phyloP scores from a whole-genome alignment of 2,888 invertebrate species.

The Aphrophora alni region DNA sequence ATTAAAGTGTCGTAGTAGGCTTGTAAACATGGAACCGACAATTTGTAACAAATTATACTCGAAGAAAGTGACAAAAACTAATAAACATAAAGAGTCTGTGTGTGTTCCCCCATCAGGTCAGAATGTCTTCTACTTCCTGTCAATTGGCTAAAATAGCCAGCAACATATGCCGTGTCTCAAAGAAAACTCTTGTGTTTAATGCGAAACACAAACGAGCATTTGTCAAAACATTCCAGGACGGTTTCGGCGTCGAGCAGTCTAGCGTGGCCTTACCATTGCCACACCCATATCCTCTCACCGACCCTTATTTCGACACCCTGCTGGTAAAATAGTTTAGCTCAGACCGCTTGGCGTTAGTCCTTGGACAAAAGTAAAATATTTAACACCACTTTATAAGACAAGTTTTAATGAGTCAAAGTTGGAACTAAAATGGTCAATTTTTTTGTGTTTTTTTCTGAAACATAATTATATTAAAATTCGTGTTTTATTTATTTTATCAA shows the following conservation, averaged over 20 bases:
- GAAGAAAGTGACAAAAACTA: neutral
- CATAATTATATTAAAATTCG: no score
- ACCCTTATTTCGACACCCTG: neutral
- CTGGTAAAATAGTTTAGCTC: neutral
- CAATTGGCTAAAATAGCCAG: neutral
- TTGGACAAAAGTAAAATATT: no score
- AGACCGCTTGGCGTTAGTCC: neutral
- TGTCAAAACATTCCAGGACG: constrained; percentile 26
- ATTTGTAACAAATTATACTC: neutral
- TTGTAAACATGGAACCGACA: neutral
- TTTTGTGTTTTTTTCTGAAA: no score
- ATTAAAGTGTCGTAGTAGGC: no score
- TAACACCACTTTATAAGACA: no score
- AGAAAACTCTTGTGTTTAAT: constrained; percentile 27
- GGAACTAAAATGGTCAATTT: no score
- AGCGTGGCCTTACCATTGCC: neutral
- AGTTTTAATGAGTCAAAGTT: no score
- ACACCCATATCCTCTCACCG: neutral
- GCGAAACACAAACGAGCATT: constrained; percentile 34
- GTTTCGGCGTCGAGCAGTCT: constrained; percentile 30
- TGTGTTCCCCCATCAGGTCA: neutral
- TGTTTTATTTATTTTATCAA: no score
- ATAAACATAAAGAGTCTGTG: neutral
- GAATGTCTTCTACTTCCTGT: neutral
- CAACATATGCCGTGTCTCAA: constrained; percentile 1